Percentiles rank a stretch among this genome's conserved stretches.
These are phyloP conservation scores for Enteromius argenteus DNA, from an alignment of 2,797 vertebrate species.

Conservation along the genomic window DNA sequence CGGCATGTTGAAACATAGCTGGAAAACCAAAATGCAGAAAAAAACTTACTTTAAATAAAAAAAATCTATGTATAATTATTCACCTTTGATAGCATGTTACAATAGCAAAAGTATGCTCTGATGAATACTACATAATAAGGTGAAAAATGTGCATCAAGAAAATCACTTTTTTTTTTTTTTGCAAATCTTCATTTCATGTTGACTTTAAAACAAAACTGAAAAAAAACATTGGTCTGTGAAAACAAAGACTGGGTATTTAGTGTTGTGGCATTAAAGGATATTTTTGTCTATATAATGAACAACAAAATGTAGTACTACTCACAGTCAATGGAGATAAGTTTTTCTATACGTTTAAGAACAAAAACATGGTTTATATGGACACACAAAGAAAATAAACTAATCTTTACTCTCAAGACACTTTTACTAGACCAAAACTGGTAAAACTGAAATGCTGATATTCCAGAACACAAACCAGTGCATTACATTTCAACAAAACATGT, in stretches of 20 bases:
- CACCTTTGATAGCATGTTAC: not conserved
- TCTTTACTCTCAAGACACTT: not conserved
- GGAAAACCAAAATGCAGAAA: too few species aligned
- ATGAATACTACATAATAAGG: not conserved
- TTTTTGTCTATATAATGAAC: not conserved
- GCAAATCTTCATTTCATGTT: not conserved
- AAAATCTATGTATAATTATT: not conserved
- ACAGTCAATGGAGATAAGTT: not conserved
- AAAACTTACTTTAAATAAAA: not conserved
- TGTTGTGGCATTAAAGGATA: not conserved
- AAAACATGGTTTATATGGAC: not conserved
- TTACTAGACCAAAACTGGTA: not conserved
- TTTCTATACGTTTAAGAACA: conserved; percentile 9
- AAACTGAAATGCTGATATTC: conserved; percentile 9
- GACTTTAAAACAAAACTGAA: not conserved
- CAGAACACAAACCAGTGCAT: not conserved
- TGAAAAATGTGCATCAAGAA: not conserved
- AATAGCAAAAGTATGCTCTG: not conserved
- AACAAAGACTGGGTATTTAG: not conserved
- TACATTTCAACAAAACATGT: conserved; percentile 3
- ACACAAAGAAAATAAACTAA: not conserved
- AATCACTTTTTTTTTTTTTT: not conserved
- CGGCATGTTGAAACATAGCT: not conserved
- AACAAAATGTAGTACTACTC: not conserved
- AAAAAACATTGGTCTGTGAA: not conserved